Conservation (phyloP, 2,797 vertebrate genomes). For the Brotula barbata region DNA sequence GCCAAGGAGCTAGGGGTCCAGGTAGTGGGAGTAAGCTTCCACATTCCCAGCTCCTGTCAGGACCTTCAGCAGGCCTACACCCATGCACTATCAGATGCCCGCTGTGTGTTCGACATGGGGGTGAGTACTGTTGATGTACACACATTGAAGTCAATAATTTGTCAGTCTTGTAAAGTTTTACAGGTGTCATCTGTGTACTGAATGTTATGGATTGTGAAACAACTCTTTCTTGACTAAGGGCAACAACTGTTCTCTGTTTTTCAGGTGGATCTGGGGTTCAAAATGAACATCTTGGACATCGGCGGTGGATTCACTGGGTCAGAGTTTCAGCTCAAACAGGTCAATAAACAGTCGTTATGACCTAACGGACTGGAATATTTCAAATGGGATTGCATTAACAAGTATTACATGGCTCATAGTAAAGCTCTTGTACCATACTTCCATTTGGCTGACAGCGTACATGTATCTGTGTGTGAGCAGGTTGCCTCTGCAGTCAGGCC, state of each 20-base stretch:
- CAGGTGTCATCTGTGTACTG: too few species aligned
- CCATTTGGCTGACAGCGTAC: not conserved
- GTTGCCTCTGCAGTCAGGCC: conserved; percentile 88
- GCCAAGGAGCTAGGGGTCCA: conserved; percentile 91
- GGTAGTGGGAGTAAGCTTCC: conserved; percentile 93
- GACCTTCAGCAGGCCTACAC: conserved; percentile 88
- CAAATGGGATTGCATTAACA: too few species aligned
- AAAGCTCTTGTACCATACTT: not conserved
- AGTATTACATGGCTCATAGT: not conserved
- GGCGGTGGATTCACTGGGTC: conserved; percentile 92
- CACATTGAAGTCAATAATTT: too few species aligned
- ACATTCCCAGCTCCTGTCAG: conserved; percentile 89
- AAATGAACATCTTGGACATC: conserved; percentile 94
- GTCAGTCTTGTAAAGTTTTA: too few species aligned
- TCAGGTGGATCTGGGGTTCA: conserved; percentile 92
- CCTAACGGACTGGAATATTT: too few species aligned
- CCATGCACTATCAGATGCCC: conserved; percentile 92
- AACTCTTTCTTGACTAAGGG: not conserved
- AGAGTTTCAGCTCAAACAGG: conserved; percentile 92
- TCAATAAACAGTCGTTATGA: conserved; percentile 45
- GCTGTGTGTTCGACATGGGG: conserved; percentile 98
- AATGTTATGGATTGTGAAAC: not conserved
- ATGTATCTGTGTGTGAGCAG: conserved; percentile 65
- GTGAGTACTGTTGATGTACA: conserved; percentile 75
- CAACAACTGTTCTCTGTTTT: conserved; percentile 8